phyloP scores from a whole-genome alignment of 2,888 invertebrate genomes.

The Deroplatys truncata region DNA sequence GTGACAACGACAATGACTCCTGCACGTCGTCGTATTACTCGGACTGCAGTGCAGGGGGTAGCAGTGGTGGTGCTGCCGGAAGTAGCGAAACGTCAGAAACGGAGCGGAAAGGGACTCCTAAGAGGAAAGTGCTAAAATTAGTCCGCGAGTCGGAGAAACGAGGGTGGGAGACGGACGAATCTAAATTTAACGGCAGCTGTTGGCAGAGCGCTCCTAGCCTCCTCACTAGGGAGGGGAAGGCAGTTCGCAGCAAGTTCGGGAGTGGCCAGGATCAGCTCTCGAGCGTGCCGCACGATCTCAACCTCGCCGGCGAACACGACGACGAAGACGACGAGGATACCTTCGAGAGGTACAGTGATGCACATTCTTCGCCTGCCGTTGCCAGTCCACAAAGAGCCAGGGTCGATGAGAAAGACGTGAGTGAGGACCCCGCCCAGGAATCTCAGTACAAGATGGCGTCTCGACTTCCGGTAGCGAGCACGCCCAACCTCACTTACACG shows the following conservation, averaged over 20 bases:
- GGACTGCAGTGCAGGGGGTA: constrained; percentile 24
- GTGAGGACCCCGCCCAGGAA: not conserved
- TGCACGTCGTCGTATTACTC: constrained; percentile 29
- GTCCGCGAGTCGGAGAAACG: not conserved
- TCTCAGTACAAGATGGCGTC: not conserved
- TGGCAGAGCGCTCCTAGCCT: constrained; percentile 41
- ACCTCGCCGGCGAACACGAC: constrained; percentile 31
- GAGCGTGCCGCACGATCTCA: constrained; percentile 31
- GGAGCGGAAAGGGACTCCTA: constrained; percentile 28
- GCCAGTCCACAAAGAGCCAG: constrained; percentile 32
- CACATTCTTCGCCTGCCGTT: constrained; percentile 1
- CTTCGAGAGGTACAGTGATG: constrained; percentile 21
- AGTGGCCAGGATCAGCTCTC: constrained; percentile 31
- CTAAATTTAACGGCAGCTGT: constrained; percentile 38
- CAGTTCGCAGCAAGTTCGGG: constrained; percentile 31
- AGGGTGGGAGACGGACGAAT: constrained; percentile 24
- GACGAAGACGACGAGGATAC: constrained; percentile 33
- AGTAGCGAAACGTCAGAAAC: constrained; percentile 29
- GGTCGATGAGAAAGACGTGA: not conserved
- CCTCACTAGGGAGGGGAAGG: constrained; percentile 32
- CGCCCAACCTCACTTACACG: constrained; percentile 53
- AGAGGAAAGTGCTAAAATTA: constrained; percentile 30
- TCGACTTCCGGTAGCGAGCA: constrained; percentile 51
- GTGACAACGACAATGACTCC: constrained; percentile 29
- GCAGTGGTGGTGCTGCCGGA: constrained; percentile 31